Percentiles rank a stretch among this genome's conserved stretches.
phyloP scores from a whole-genome alignment of 2,888 invertebrate genomes.

The Oligia latruncula region DNA sequence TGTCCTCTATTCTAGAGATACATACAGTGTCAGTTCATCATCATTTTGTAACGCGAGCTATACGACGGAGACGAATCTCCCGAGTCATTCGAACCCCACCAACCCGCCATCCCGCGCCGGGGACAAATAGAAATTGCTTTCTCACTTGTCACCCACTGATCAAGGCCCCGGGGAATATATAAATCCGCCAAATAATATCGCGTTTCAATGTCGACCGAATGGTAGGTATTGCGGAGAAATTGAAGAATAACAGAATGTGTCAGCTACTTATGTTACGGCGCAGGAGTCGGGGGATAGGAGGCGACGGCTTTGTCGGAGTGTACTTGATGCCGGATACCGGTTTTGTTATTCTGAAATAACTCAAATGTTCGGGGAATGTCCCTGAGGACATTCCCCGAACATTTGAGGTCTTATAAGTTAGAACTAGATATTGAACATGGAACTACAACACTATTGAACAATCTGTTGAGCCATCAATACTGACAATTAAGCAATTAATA shows the following conservation, averaged over 20 bases:
- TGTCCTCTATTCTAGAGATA: conserved; percentile 37
- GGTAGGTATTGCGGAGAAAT: conserved; percentile 41
- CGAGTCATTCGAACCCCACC: conserved; percentile 39
- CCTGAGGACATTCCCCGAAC: neutral
- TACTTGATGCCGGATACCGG: conserved; percentile 21
- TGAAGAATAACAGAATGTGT: conserved; percentile 59
- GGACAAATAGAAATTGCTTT: conserved; percentile 69
- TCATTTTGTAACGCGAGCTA: conserved; percentile 44
- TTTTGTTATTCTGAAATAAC: conserved; percentile 1
- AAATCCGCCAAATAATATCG: conserved; percentile 66
- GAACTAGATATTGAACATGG: conserved; percentile 15
- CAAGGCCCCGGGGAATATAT: conserved; percentile 63
- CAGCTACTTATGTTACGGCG: conserved; percentile 37
- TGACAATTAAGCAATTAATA: neutral
- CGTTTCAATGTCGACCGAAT: conserved; percentile 57
- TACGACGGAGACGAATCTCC: conserved; percentile 59
- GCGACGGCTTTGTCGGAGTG: neutral
- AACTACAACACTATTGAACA: neutral
- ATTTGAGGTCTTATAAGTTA: neutral
- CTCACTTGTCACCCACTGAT: conserved; percentile 69
- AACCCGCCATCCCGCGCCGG: conserved; percentile 17
- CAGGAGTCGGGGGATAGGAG: conserved; percentile 21
- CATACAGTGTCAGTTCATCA: conserved; percentile 56
- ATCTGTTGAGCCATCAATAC: neutral
- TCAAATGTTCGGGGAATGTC: no score